These are phyloP conservation scores for Mustela lutreola DNA, from an alignment of 2,113 vertebrate genomes.

Conservation along the genomic window DNA sequence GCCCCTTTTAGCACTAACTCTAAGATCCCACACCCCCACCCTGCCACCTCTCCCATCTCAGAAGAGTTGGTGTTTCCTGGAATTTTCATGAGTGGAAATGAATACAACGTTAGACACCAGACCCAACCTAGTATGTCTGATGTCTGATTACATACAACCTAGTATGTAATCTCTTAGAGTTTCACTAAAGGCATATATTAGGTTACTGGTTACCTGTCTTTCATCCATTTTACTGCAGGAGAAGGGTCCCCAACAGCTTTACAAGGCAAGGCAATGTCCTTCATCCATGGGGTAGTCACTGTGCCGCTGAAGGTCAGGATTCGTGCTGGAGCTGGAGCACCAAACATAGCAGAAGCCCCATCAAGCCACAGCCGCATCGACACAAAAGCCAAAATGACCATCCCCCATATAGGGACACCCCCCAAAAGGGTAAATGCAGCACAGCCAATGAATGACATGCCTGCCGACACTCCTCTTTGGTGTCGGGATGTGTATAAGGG, in stretches of 20 bases:
- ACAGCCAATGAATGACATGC: accelerated
- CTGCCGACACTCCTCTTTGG: accelerated
- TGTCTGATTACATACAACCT: too few species aligned
- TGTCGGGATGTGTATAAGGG: accelerated
- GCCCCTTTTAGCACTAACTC: too few species aligned
- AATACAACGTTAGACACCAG: background rate
- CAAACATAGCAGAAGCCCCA: background rate
- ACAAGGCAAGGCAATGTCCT: constrained; percentile 97
- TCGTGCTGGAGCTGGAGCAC: constrained; percentile 93
- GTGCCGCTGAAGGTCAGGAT: constrained; percentile 98
- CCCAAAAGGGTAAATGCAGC: accelerated
- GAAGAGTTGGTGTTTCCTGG: background rate
- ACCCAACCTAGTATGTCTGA: accelerated
- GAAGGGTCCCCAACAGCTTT: constrained; percentile 97
- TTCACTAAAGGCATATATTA: constrained; percentile 55
- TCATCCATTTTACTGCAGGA: constrained; percentile 98
- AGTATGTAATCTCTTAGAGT: accelerated
- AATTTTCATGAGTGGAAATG: accelerated
- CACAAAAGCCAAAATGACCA: background rate
- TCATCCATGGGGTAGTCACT: constrained; percentile 99
- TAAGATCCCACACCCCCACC: accelerated
- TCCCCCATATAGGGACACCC: background rate
- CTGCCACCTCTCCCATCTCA: background rate
- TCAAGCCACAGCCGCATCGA: background rate
- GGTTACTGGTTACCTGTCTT: constrained; percentile 96